phyloP scores from a whole-genome alignment of 2,888 invertebrate species.

The Drosophila nigricruria region DNA sequence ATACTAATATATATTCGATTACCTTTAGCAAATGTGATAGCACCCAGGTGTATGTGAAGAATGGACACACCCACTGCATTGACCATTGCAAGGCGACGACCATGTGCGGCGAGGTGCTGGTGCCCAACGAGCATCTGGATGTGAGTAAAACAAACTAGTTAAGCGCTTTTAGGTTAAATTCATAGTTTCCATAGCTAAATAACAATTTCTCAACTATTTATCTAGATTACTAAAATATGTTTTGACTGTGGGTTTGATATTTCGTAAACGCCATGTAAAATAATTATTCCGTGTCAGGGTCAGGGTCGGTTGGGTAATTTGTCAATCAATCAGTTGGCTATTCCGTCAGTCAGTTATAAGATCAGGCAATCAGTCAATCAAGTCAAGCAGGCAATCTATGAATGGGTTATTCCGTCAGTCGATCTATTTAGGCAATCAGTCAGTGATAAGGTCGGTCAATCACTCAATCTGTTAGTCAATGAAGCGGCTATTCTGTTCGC shows the following conservation, averaged over 20 bases:
- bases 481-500: not conserved
- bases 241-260: not conserved
- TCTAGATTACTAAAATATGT: not conserved
- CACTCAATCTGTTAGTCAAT: not conserved
- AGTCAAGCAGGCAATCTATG: not conserved
- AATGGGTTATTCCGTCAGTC: not conserved
- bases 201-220: not conserved
- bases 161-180: not conserved
- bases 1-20: conserved; percentile 1
- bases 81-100: conserved; percentile 93
- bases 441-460: not conserved
- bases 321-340: not conserved
- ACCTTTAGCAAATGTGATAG: conserved; percentile 93
- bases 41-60: conserved; percentile 94
- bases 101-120: conserved; percentile 97
- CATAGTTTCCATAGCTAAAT: not conserved
- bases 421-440: not conserved
- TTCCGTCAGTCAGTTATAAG: not conserved
- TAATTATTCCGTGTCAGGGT: not conserved
- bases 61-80: conserved; percentile 94
- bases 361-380: not conserved
- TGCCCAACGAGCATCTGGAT: conserved; percentile 97
- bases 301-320: not conserved
- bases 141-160: conserved; percentile 86
- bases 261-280: too few relatives aligned